Base-by-base conservation (phyloP, 2,797 vertebrate genomes). In the Hyperoplus immaculatus region DNA sequence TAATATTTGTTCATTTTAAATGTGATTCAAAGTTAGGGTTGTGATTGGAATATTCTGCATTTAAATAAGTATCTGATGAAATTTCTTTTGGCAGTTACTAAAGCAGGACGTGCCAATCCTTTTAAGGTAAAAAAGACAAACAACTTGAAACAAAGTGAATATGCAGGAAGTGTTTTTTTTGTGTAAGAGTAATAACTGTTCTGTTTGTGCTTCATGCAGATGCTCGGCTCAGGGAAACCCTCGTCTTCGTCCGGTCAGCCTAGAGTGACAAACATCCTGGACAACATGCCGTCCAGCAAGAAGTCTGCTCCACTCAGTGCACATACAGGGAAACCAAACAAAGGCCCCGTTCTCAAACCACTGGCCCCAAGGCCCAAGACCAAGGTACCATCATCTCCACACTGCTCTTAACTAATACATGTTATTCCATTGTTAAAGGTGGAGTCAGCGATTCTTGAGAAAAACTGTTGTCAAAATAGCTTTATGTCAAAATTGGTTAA, bases 81-180 rank as follows among this genome's bases (percentile, higher is more conserved):
- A 0, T 0, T 75, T 66, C 69, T 8, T 76, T 49, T 83, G 80
- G 8, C 85, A 90, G 94, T 88, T 59, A 91, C 79, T 88, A 97
- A 90, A 92, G 94, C 92, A 60, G 96, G 94, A 77, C 94, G 97
- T 65, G 89, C 96, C 58, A 99, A 99, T 87, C 98, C 98, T 59
- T 99, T 99, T 58, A 99, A 99, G 97, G 98, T 98, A 89, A 96
- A 90, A 6, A 21, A 21, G 2, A 21, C 21, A 21, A 21, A 21
- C 21, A 21, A 21, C 21, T 21, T 21, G 21, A 21, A 21, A 21
- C 21, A 21, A 21, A 1, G 12, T 63, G 18, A 69, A 57, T 1
- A 10, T 21, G 4, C n/a, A 45, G 2, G 41, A 55, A 21, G 6
- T 53, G n/a, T 53, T 15, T 53, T n/a, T 46, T 61, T 6, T 39